Base-by-base conservation (phyloP, 2,888 invertebrate genomes). In the Lasioglossum oenotherae region DNA sequence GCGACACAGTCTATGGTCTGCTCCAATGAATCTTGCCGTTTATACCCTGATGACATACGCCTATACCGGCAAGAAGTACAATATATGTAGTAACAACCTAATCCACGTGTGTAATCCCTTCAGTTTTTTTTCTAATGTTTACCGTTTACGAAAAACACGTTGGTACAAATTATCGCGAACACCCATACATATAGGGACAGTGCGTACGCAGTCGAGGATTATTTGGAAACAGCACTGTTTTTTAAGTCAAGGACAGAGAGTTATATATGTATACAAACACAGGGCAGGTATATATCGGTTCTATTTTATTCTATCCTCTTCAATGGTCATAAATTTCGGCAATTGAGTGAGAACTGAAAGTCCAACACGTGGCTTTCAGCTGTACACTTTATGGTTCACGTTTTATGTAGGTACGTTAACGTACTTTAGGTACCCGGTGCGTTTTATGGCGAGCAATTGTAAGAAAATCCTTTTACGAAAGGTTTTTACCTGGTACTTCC, bases 1-100 rank as follows among this genome's bases (percentile, higher is more conserved):
- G 69, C 78, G 81, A 88, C 76, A 64, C 60, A 14, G 19, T 80
- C 69, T 41, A 38, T 5, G 23, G 4, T n/a, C 23, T 69, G 41
- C 12, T 23, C 69, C 10, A 12, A 69, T 69, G 69, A 69, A 41
- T 69, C 69, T 69, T 69, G 69, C 69, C 14, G 38, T 69, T 69
- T 69, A 23, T 12, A 38, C 5, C 4, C 3, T 19, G 69, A 38
- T 12, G 23, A 38, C 38, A 41, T 41, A n/a, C n/a, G 38, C 23
- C 5, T 5, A 23, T 23, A n/a, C 10, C 5, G 23, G 38, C 10
- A 69, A 38, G n/a, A 69, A 69, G 10, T 23, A 38, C 4, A 16
- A 23, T 23, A 44, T 12, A 31, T 31, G 31, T 31, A 44, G 44
- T 14, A 41, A 38, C 38, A 38, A 69, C 14, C 10, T 41, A 69